phyloP scores from a whole-genome alignment of 2,888 invertebrate genomes.

The Siphlonurus alternatus region DNA sequence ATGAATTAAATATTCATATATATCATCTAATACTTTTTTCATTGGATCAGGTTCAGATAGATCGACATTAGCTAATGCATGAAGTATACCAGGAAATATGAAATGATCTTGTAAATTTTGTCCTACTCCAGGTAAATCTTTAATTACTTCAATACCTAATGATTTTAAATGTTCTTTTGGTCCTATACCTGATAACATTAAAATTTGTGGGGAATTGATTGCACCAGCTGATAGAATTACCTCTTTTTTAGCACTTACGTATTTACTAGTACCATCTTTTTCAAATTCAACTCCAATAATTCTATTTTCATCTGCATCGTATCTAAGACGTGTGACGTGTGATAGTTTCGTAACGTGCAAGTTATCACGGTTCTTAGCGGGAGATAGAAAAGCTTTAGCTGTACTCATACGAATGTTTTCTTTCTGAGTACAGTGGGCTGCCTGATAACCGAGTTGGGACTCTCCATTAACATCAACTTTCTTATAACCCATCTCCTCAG shows the following conservation, averaged over 20 bases:
- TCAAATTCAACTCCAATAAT: conserved; percentile 21
- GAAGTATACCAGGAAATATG: not conserved
- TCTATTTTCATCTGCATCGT: conserved; percentile 18
- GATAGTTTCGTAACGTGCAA: conserved; percentile 22
- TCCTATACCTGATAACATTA: conserved; percentile 18
- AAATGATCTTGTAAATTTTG: conserved; percentile 15
- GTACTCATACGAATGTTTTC: conserved; percentile 23
- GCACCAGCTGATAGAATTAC: conserved; percentile 19
- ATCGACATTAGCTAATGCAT: not conserved
- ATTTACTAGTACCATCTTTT: conserved; percentile 16
- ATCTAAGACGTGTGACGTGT: conserved; percentile 20
- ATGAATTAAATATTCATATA: conserved; percentile 31
- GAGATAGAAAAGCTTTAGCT: conserved; percentile 22
- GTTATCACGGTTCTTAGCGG: conserved; percentile 20
- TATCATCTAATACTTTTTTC: conserved; percentile 20
- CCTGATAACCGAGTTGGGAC: conserved; percentile 47
- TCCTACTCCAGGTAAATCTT: conserved; percentile 15
- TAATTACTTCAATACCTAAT: conserved; percentile 13
- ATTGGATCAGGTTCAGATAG: not conserved
- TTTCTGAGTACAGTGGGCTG: conserved; percentile 23
- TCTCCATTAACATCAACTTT: conserved; percentile 58
- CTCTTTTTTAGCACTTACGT: conserved; percentile 26
- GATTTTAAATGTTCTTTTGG: conserved; percentile 14
- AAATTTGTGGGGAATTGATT: conserved; percentile 15
- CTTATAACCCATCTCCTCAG: conserved; percentile 31